Conservation (phyloP, 2,797 vertebrate genomes). For the Simalia tracyae region DNA sequence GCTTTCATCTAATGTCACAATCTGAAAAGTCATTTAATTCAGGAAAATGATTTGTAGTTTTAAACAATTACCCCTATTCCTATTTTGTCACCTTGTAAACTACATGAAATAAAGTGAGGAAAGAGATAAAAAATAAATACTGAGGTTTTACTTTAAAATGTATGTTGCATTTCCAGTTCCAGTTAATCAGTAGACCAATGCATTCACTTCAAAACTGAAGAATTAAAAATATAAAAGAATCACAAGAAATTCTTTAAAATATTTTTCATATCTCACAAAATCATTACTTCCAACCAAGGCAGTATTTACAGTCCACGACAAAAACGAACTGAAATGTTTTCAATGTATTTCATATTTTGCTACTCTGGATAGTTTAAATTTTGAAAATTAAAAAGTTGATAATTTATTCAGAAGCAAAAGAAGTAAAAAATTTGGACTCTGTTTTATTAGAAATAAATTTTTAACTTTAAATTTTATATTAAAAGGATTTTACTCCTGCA, state of each 20-base stretch:
- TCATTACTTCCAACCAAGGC: background rate
- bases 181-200: background rate
- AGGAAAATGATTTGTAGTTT: too few relatives aligned
- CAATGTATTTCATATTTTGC: background rate
- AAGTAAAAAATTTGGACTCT: background rate
- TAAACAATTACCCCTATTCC: too few relatives aligned
- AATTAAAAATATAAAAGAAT: background rate
- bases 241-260: background rate
- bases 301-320: background rate
- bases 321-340: background rate
- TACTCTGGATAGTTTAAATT: background rate
- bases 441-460: too few relatives aligned
- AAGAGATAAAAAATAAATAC: background rate
- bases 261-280: background rate
- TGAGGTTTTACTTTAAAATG: background rate
- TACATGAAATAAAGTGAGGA: background rate
- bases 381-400: conserved; percentile 22
- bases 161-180: conserved; percentile 17
- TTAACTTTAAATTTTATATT: too few relatives aligned
- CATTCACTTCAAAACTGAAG: background rate
- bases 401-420: conserved; percentile 15
- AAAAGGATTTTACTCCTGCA: too few relatives aligned
- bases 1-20: background rate
- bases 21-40: too few relatives aligned
- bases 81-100: background rate